A percentile compares a stretch with the other conserved stretches of the same genome.
phyloP scores from a whole-genome alignment of 2,797 vertebrate genomes.

The Scolopax rusticola region DNA sequence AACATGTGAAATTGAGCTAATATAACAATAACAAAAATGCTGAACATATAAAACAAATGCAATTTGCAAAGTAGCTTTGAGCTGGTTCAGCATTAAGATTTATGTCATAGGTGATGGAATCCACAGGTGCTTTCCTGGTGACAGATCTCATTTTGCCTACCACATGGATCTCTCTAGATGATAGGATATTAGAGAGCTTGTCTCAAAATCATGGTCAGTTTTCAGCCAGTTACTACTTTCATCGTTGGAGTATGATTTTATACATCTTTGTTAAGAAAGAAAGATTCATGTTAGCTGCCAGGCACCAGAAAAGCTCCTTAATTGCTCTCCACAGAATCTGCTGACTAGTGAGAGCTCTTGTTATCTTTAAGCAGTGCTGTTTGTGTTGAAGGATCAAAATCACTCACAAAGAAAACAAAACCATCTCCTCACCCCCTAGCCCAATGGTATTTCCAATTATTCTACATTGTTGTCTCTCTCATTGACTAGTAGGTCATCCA shows the following conservation, averaged over 20 bases:
- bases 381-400: conserved; percentile 53
- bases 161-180: not conserved
- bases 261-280: conserved; percentile 9
- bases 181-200: not conserved
- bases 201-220: not conserved
- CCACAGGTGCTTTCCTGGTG: not conserved
- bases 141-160: not conserved
- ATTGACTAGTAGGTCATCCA: not conserved
- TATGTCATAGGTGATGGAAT: not conserved
- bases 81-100: not conserved
- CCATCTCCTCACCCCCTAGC: not conserved
- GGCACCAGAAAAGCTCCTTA: conserved; percentile 34
- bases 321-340: conserved; percentile 49
- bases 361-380: conserved; percentile 41
- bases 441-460: conserved; percentile 24
- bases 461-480: not conserved
- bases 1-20: not conserved
- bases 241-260: not conserved
- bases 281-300: conserved; percentile 15
- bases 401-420: conserved; percentile 27
- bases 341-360: conserved; percentile 23
- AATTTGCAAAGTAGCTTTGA: not conserved
- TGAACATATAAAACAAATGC: not conserved
- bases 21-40: not conserved
- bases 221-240: conserved; percentile 2